Evolutionary conservation across 2,888 invertebrate species (phyloP), one percentile per base, ranked within the genome.

Genomic region (Sinopyrophorus schimmeli): DNA sequence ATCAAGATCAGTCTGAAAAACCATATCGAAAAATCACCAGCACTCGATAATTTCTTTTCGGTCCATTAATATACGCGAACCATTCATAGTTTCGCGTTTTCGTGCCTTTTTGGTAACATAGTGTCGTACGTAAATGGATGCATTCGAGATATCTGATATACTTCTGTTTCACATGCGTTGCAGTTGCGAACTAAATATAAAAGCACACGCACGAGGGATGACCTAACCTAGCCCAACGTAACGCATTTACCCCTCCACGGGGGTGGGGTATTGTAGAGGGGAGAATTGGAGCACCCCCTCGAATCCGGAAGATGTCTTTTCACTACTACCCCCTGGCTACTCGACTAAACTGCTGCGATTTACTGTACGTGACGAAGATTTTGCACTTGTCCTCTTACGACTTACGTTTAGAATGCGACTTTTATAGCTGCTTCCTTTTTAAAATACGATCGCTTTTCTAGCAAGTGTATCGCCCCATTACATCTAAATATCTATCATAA

Each of bases 191-290:
- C 72, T 72, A 66, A 70, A 64, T 63, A 62, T 64, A 62, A 64
- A 68, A 66, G 63, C 64, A 65, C 63, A 64, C 67, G 66, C 68
- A 68, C 68, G 66, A 68, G 70, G 70, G 71, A 64, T 71, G 71
- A 72, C 71, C 70, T 72, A 70, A 68, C 72, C 70, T 71, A 64
- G 62, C 61, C 59, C 59, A 72, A 72, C 70, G 66, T 69, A 65
- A 66, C 65, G 66, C 63, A 61, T 57, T 64, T 63, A 66, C 66
- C 70, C 70, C 70, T 69, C 63, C 67, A 62, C 53, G 47, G 48
- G 55, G 53, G 66, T 61, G 61, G 66, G 59, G 61, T 53, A 57
- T 57, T 41, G 56, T 50, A 60, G 69, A 59, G 66, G 70, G 69
- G 69, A 68, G 68, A 69, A 66, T 53, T 69, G 59, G 69, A 70